phyloP scores from a whole-genome alignment of 2,113 vertebrate species.

The Chelonoidis abingdonii region DNA sequence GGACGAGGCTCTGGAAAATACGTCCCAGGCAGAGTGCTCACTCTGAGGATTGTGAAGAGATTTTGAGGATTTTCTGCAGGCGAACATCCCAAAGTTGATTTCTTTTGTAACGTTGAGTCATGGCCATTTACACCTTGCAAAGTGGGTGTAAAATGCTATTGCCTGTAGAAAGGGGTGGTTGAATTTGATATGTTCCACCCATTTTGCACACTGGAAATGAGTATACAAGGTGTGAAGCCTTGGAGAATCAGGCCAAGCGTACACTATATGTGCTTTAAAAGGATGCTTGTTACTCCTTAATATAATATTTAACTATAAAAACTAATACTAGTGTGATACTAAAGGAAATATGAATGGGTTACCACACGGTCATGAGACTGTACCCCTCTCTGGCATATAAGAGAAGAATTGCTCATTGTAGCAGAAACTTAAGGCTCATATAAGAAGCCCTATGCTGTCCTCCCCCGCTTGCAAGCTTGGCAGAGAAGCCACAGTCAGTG shows the following conservation, averaged over 20 bases:
- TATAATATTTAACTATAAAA: not conserved
- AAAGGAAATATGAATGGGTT: not conserved
- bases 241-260: not conserved
- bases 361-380: not conserved
- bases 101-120: not conserved
- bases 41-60: not conserved
- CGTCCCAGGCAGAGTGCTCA: not conserved
- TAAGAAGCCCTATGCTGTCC: accelerated
- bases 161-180: not conserved
- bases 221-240: not conserved
- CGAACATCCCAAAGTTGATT: not conserved
- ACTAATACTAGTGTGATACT: accelerated
- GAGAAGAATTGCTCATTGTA: not conserved
- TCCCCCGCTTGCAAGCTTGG: accelerated
- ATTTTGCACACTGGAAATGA: not conserved
- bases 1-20: not conserved
- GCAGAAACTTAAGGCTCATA: not conserved
- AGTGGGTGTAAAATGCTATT: not conserved
- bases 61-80: not conserved
- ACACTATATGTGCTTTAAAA: not conserved
- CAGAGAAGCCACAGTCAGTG: accelerated
- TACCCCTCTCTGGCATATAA: accelerated
- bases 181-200: not conserved
- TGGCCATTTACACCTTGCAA: not conserved
- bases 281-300: not conserved